Percentiles rank a stretch among this genome's conserved stretches.
These are phyloP conservation scores for Drosophila nebulosa DNA, from an alignment of 1,140 invertebrate species.

Conservation along the genomic window DNA sequence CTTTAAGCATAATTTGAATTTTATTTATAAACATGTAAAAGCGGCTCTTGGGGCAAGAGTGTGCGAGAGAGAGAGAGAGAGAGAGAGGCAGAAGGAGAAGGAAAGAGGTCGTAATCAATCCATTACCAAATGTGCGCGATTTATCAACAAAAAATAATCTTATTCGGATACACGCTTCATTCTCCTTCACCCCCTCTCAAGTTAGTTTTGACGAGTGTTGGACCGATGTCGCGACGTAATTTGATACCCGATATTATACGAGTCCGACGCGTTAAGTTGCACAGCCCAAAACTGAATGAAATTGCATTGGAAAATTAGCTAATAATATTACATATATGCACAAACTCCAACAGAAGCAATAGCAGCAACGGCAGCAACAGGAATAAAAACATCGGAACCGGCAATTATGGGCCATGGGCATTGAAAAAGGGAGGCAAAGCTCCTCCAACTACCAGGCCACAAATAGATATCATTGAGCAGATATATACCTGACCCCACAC, in stretches of 20 bases:
- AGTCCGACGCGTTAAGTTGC: neutral
- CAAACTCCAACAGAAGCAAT: neutral
- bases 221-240: neutral
- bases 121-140: neutral
- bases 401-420: conserved; percentile 8
- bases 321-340: conserved; percentile 1
- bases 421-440: neutral
- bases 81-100: neutral
- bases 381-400: neutral
- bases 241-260: neutral
- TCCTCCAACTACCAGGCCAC: neutral
- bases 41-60: neutral
- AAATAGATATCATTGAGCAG: conserved; percentile 6
- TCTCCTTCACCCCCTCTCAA: neutral
- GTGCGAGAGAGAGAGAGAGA: neutral
- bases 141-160: conserved; percentile 8
- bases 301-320: conserved; percentile 6
- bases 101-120: neutral
- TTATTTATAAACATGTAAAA: neutral
- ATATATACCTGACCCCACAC: neutral
- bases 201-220: neutral
- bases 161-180: neutral
- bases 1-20: neutral
- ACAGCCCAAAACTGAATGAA: conserved; percentile 11
- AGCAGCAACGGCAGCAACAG: neutral